These are phyloP conservation scores for Rhinoraja longicauda DNA, from an alignment of 2,797 vertebrate genomes.

Conservation along the genomic window DNA sequence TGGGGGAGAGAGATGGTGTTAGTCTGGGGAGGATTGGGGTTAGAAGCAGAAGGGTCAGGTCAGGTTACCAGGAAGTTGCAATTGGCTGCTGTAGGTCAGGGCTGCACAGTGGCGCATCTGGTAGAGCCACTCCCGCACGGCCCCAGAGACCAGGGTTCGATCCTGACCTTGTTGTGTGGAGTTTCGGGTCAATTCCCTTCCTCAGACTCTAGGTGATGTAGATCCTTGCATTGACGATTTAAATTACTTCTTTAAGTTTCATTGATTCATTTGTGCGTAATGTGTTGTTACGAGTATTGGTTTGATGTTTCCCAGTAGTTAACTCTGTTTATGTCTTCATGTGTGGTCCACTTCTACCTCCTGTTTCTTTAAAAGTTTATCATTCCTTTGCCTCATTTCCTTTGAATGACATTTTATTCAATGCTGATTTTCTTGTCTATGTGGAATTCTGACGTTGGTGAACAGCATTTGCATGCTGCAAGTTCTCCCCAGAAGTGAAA, in stretches of 20 bases:
- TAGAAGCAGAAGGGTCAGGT: too few relatives aligned
- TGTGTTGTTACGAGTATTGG: neutral
- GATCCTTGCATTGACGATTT: neutral
- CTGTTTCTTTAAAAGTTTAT: neutral
- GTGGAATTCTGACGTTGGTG: neutral
- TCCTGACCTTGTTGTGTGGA: too few relatives aligned
- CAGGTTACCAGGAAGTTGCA: too few relatives aligned
- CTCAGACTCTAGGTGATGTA: neutral
- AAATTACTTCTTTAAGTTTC: neutral
- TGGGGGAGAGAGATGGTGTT: too few relatives aligned
- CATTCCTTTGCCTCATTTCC: neutral
- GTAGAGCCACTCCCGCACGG: too few relatives aligned
- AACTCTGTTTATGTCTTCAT: neutral
- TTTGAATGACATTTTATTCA: neutral
- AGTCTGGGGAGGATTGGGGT: too few relatives aligned
- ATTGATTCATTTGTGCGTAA: neutral
- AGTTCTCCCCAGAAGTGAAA: neutral
- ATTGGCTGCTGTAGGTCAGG: too few relatives aligned
- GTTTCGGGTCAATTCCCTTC: too few relatives aligned
- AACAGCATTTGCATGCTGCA: neutral
- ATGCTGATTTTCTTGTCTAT: neutral
- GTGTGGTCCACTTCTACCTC: neutral
- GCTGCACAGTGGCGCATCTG: too few relatives aligned
- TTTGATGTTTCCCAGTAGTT: neutral
- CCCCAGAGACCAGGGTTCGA: too few relatives aligned